Percentiles rank a stretch among this genome's conserved stretches.
These are phyloP conservation scores for Eulemur coronatus DNA, from an alignment of 2,797 vertebrate genomes.

Conservation along the genomic window DNA sequence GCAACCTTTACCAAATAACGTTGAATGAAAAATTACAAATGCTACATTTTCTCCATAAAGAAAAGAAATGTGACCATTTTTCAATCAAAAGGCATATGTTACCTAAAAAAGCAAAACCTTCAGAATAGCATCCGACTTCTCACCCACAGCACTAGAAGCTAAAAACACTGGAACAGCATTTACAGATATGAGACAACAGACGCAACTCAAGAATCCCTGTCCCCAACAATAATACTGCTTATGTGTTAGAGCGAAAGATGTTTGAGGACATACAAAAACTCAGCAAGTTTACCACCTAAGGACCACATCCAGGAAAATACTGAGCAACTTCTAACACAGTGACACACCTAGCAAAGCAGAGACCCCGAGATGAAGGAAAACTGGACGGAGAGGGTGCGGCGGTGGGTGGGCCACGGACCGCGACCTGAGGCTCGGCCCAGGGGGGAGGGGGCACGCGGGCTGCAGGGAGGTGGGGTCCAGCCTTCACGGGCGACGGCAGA, in stretches of 20 bases:
- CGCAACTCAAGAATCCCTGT: fast-evolving
- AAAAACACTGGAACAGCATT: fast-evolving
- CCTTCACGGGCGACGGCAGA: background rate
- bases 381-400: fast-evolving
- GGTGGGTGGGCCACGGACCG: fast-evolving
- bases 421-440: background rate
- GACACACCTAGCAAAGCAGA: background rate
- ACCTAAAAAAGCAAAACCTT: background rate
- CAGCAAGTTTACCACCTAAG: background rate
- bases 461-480: background rate
- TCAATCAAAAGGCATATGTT: background rate
- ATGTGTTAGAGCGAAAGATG: background rate
- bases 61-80: background rate
- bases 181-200: fast-evolving
- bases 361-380: background rate
- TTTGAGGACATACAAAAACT: background rate
- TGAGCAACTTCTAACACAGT: background rate
- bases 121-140: fast-evolving
- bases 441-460: too few relatives aligned
- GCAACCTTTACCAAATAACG: background rate
- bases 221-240: fast-evolving
- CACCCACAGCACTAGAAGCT: fast-evolving
- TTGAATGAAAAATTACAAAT: background rate
- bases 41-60: background rate
- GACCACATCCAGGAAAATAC: background rate